A percentile compares a stretch with the other conserved stretches of the same genome.
Evolutionary conservation across 2,113 vertebrate species (phyloP).

Genomic region (Albula goreensis): DNA sequence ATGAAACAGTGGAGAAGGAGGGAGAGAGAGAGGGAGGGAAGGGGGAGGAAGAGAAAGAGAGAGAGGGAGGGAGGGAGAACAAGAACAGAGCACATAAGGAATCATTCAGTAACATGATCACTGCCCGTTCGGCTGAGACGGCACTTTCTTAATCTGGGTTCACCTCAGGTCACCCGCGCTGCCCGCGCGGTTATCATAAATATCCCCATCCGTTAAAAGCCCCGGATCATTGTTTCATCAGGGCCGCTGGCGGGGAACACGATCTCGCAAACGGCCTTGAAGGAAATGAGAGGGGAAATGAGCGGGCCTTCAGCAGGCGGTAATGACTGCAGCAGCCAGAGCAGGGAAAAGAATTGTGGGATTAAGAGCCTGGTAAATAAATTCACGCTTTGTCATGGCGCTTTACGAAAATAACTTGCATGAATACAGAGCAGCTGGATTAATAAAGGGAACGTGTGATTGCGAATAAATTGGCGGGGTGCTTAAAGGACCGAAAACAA

Average conservation of each 20-base stretch:
- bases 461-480: constrained; percentile 64
- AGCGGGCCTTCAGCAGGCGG: neutral
- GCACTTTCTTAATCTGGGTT: neutral
- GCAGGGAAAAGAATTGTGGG: neutral
- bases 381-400: neutral
- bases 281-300: neutral
- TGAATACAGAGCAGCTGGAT: neutral
- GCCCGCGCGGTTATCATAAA: neutral
- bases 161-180: neutral
- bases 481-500: constrained; percentile 37
- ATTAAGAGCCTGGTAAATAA: neutral
- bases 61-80: neutral
- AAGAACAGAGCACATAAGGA: too few relatives aligned
- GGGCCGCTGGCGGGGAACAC: neutral
- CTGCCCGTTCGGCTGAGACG: neutral
- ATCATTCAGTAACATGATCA: neutral
- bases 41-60: neutral
- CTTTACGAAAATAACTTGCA: constrained; percentile 1
- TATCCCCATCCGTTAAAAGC: neutral
- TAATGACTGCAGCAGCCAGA: neutral
- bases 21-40: neutral
- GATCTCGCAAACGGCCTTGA: neutral
- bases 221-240: neutral
- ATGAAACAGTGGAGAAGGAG: neutral
- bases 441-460: constrained; percentile 47